Percentiles rank a stretch among this genome's conserved stretches.
phyloP scores from a whole-genome alignment of 92 coral and sea anemone species.

The Zoanthus sociatus region DNA sequence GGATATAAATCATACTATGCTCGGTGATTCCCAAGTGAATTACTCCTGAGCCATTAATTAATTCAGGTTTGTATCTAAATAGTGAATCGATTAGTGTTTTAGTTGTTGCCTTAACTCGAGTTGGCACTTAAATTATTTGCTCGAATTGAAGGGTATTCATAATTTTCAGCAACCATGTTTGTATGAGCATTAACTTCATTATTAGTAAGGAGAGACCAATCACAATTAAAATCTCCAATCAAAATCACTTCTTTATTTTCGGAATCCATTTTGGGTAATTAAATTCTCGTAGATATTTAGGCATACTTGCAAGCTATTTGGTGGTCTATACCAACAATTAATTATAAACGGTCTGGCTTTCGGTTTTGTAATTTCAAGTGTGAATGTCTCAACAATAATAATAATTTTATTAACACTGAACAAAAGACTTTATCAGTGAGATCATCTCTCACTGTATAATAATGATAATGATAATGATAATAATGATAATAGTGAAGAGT shows the following conservation, averaged over 20 bases:
- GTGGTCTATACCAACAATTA: conserved; percentile 57
- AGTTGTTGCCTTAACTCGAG: conserved; percentile 41
- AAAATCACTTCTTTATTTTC: too few species aligned
- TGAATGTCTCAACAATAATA: conserved; percentile 48
- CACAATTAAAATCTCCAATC: too few species aligned
- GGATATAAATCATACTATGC: too few species aligned
- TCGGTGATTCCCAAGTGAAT: neutral
- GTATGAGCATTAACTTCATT: conserved; percentile 32
- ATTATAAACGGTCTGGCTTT: conserved; percentile 40
- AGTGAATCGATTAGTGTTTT: conserved; percentile 43
- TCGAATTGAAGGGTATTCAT: conserved; percentile 47
- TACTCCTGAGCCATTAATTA: conserved; percentile 45
- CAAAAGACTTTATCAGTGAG: conserved; percentile 42
- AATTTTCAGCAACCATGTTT: conserved; percentile 47
- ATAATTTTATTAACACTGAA: too few species aligned
- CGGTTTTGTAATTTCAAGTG: neutral
- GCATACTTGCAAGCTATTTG: conserved; percentile 37
- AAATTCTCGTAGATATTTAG: conserved; percentile 41
- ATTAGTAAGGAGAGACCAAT: conserved; percentile 27
- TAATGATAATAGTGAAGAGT: too few species aligned
- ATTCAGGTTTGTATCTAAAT: conserved; percentile 44
- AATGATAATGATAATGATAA: too few species aligned
- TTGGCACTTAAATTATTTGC: conserved; percentile 34
- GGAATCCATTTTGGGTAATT: conserved; percentile 44
- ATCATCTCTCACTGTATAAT: conserved; percentile 55